These are phyloP conservation scores for Isurus oxyrinchus DNA, from an alignment of 2,113 vertebrate genomes.

Conservation along the genomic window DNA sequence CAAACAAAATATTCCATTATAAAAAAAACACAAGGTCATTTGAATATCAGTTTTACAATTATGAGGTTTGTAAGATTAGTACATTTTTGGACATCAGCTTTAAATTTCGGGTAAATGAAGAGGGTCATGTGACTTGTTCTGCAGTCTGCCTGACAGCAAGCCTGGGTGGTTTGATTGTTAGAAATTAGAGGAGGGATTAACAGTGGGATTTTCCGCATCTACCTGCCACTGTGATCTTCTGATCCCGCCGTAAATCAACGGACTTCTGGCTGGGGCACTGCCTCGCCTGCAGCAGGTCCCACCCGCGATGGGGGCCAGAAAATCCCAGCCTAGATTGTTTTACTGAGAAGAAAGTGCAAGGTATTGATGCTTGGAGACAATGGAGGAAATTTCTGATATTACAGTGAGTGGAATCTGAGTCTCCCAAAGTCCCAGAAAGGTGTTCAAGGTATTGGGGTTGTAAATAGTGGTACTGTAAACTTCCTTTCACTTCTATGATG, in stretches of 20 bases:
- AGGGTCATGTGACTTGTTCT: background rate
- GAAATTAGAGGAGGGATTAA: background rate
- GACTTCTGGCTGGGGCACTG: too few relatives aligned
- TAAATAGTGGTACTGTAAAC: too few relatives aligned
- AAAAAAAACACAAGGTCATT: background rate
- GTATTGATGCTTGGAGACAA: background rate
- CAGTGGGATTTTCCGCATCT: too few relatives aligned
- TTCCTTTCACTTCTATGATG: too few relatives aligned
- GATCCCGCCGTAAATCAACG: too few relatives aligned
- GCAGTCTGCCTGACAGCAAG: background rate
- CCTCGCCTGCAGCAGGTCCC: too few relatives aligned
- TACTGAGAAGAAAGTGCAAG: background rate
- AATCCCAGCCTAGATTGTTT: background rate
- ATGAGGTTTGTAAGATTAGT: background rate
- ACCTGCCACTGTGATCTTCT: too few relatives aligned
- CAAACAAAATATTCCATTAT: background rate
- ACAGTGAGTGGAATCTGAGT: background rate
- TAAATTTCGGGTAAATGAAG: background rate
- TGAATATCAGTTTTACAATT: background rate
- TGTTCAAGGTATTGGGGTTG: too few relatives aligned
- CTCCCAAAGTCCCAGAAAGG: too few relatives aligned
- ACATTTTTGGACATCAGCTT: background rate
- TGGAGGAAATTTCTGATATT: background rate
- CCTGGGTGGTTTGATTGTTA: background rate
- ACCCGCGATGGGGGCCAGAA: too few relatives aligned